Base-by-base conservation (phyloP, 2,888 invertebrate species). In the Drosophila pegasa region DNA sequence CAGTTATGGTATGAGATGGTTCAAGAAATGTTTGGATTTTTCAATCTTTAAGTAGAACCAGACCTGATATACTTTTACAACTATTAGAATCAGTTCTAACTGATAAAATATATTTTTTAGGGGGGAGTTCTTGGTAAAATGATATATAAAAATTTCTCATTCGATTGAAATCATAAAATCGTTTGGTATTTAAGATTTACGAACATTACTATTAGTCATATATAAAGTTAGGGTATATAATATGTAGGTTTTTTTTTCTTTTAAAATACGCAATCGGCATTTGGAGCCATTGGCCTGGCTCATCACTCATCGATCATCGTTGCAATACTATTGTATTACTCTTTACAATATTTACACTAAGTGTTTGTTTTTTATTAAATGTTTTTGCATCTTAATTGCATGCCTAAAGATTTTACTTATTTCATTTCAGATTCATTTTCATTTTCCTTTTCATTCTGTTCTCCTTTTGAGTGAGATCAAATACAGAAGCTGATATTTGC, bases 341-440 rank as follows among this genome's bases (percentile, higher is more conserved):
- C 82, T 87, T 89, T 87, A 87, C 86, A 87, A 89, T 87, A 87
- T 87, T 89, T 87, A 87, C 86, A 87, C 88, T 87, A 89, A 88
- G 84, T 89, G 87, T 89, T 70, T 31, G 31, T 12, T 12, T 29
- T 31, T 9, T 60, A 59, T 63, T 80, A 59, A 73, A 62, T 78
- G 55, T 75, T 18, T 18, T 48, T 62, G 75, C 56, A 52, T 71
- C 58, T 63, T 2, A 45, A 47, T 51, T 79, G 61, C 71, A 77
- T 68, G 41, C 61, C 80, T 77, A 68, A 67, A 52, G 43, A 14
- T 16, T 55, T 72, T 76, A 56, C 66, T 66, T 70, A 68, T 58
- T 45, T 68, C 45, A 66, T 58, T 67, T 38, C 43, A 51, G 58
- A 35, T 33, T 57, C 55, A 35, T 33, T 57, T 57, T 43, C 38